Evolutionary conservation across 2,888 invertebrate genomes (phyloP).

Genomic region (Torymus tubicola): DNA sequence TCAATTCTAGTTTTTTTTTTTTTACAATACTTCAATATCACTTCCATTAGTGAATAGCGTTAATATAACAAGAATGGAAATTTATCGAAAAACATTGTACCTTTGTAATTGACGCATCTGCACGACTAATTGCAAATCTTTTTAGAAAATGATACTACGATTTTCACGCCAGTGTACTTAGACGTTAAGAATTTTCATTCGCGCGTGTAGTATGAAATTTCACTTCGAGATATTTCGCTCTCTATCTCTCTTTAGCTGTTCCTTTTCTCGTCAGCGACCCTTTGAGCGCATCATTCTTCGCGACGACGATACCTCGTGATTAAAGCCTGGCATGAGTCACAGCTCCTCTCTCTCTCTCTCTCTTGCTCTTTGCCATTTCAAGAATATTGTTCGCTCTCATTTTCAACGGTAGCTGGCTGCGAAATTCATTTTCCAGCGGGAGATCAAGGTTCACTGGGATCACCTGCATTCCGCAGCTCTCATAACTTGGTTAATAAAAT

Average conservation of each 20-base stretch:
- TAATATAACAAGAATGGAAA: too few species aligned
- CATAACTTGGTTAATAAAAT: background rate
- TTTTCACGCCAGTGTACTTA: too few species aligned
- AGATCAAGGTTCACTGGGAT: conserved; percentile 14
- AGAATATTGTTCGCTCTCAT: conserved; percentile 37
- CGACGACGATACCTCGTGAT: conserved; percentile 1
- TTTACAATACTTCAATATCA: too few species aligned
- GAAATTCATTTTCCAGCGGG: conserved; percentile 43
- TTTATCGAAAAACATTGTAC: too few species aligned
- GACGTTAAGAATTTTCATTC: too few species aligned
- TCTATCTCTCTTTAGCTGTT: background rate
- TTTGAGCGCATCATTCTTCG: conserved; percentile 13
- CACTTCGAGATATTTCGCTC: conserved; percentile 9
- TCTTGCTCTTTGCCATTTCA: background rate
- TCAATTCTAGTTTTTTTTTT: too few species aligned
- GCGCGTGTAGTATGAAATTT: conserved; percentile 3
- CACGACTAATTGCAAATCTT: too few species aligned
- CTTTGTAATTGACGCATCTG: too few species aligned
- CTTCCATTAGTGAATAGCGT: too few species aligned
- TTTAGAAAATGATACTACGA: too few species aligned
- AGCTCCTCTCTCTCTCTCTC: background rate
- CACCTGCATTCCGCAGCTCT: too few species aligned
- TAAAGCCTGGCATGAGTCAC: conserved; percentile 17
- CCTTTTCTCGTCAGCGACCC: background rate
- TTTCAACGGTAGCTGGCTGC: background rate